A percentile compares a stretch with the other conserved stretches of the same genome.
These are phyloP conservation scores for Tychaedon coryphoeus DNA, from an alignment of 2,113 vertebrate species.

Conservation along the genomic window DNA sequence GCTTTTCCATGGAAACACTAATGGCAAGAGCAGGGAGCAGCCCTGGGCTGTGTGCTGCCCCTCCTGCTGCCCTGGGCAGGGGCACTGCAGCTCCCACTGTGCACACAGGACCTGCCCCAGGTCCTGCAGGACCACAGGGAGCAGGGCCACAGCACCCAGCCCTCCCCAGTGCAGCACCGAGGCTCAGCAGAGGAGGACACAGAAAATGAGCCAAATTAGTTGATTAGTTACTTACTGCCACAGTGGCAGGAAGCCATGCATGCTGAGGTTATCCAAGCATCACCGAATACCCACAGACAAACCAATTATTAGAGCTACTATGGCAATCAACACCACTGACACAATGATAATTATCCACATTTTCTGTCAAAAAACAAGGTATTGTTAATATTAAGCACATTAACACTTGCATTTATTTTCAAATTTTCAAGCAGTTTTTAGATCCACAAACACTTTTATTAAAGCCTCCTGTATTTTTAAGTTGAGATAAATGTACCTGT, in stretches of 20 bases:
- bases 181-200: not conserved
- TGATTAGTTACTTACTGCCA: slow-evolving; percentile 75
- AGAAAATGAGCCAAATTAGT: slow-evolving; percentile 1
- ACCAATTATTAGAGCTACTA: slow-evolving; percentile 87
- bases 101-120: fast-evolving
- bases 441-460: not conserved
- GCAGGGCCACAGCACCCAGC: not conserved
- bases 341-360: slow-evolving; percentile 83
- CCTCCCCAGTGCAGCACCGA: not conserved
- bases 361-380: slow-evolving; percentile 83
- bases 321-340: slow-evolving; percentile 78
- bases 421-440: not conserved
- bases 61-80: not conserved
- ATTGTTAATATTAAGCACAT: not conserved
- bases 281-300: slow-evolving; percentile 84
- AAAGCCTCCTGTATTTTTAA: not conserved
- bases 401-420: not conserved
- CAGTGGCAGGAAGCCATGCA: slow-evolving; percentile 50
- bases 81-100: not conserved
- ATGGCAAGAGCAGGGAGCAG: fast-evolving
- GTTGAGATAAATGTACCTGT: not conserved
- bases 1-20: not conserved
- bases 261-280: slow-evolving; percentile 44
- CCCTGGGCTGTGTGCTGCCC: not conserved
- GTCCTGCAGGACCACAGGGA: not conserved